Conservation (phyloP, 2,888 invertebrate species). For the Eretmocerus hayati region DNA sequence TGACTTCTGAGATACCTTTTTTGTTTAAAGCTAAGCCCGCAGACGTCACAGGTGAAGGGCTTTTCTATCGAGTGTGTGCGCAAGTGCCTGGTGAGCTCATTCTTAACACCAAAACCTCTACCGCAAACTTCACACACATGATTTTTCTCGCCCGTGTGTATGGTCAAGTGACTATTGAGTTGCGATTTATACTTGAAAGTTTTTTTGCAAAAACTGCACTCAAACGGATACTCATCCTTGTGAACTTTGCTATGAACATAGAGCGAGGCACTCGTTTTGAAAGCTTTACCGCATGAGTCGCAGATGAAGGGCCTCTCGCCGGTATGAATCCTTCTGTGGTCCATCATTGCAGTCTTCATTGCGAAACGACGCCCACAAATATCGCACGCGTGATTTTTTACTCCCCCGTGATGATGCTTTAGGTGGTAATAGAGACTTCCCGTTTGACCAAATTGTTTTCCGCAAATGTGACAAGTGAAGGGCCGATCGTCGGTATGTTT, state of each 20-base stretch:
- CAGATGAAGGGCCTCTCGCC: slow-evolving; percentile 48
- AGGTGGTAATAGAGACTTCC: slow-evolving; percentile 53
- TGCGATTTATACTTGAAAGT: slow-evolving; percentile 50
- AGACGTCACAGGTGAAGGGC: slow-evolving; percentile 47
- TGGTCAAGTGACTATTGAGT: slow-evolving; percentile 47
- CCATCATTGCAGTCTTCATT: slow-evolving; percentile 48
- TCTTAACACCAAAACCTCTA: slow-evolving; percentile 49
- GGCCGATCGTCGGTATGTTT: slow-evolving; percentile 32
- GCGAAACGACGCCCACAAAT: slow-evolving; percentile 50
- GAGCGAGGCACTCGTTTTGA: slow-evolving; percentile 48
- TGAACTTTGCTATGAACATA: slow-evolving; percentile 46
- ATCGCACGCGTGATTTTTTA: slow-evolving; percentile 49
- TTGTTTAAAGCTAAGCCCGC: slow-evolving; percentile 50
- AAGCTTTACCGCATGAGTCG: slow-evolving; percentile 48
- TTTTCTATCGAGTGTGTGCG: slow-evolving; percentile 49
- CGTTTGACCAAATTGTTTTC: slow-evolving; percentile 48
- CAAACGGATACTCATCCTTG: slow-evolving; percentile 32
- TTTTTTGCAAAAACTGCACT: slow-evolving; percentile 40
- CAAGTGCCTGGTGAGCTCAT: slow-evolving; percentile 51
- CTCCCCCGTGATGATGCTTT: slow-evolving; percentile 48
- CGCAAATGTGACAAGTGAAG: slow-evolving; percentile 49
- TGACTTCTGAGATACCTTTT: slow-evolving; percentile 52
- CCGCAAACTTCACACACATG: slow-evolving; percentile 50
- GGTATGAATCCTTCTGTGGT: slow-evolving; percentile 47
- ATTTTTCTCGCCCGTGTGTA: slow-evolving; percentile 47